Conservation (phyloP, 2,797 vertebrate species). For the Microchirus variegatus region DNA sequence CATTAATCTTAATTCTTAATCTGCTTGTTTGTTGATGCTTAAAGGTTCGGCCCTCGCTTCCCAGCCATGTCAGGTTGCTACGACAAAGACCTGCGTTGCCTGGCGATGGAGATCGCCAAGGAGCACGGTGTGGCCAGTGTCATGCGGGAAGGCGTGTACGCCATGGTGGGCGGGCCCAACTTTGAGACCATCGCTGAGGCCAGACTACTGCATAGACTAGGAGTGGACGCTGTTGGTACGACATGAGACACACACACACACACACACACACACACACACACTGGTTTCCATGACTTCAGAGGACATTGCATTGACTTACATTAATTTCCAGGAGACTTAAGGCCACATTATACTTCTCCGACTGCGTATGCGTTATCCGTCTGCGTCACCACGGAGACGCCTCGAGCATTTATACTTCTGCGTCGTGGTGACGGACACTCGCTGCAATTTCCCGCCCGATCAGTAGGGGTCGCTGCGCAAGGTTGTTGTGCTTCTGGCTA, state of each 20-base stretch:
- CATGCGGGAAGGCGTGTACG: slow-evolving; percentile 84
- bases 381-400: no score
- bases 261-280: neutral
- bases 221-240: slow-evolving; percentile 85
- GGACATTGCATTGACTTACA: no score
- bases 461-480: no score
- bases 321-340: no score
- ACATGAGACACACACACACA: neutral
- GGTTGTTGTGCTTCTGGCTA: no score
- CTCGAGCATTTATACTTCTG: no score
- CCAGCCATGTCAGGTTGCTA: slow-evolving; percentile 85
- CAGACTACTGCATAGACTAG: slow-evolving; percentile 79
- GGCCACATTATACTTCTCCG: no score
- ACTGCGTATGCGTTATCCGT: no score
- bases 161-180: slow-evolving; percentile 86
- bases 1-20: no score
- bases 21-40: slow-evolving; percentile 6
- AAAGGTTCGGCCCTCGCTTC: slow-evolving; percentile 87
- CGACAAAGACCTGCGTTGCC: slow-evolving; percentile 75
- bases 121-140: slow-evolving; percentile 69
- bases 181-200: slow-evolving; percentile 87
- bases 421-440: no score
- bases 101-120: slow-evolving; percentile 77
- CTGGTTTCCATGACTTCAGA: no score
- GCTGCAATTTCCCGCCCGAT: no score